Conservation (phyloP, 1,140 invertebrate species). For the Xylocopa sonorina region DNA sequence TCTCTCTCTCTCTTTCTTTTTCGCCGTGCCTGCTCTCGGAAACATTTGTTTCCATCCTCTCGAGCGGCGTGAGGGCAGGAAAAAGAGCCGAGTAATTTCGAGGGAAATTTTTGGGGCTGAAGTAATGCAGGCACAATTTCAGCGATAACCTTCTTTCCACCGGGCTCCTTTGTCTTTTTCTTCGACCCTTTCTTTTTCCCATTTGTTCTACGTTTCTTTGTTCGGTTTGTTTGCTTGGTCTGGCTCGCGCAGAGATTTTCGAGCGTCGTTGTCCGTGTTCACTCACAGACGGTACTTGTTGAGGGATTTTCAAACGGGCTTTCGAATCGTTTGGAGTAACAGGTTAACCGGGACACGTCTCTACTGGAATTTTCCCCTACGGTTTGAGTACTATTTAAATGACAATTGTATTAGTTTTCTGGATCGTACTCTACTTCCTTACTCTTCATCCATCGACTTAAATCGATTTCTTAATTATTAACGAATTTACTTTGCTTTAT, state of each 20-base stretch:
- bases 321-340: neutral
- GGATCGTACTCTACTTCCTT: too few species aligned
- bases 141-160: neutral
- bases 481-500: too few species aligned
- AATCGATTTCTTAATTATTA: too few species aligned
- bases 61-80: neutral
- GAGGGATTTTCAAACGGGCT: neutral
- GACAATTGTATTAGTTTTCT: too few species aligned
- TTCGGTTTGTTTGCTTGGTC: neutral
- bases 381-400: too few species aligned
- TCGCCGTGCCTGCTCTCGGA: neutral
- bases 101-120: constrained; percentile 40
- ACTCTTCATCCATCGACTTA: too few species aligned
- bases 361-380: too few species aligned
- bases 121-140: constrained; percentile 25
- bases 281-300: neutral
- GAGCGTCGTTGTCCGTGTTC: neutral
- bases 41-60: constrained; percentile 37
- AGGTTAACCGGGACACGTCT: too few species aligned
- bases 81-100: constrained; percentile 30
- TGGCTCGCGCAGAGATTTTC: neutral
- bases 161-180: neutral
- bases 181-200: neutral
- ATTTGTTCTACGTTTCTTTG: neutral
- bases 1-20: neutral